Base-by-base conservation (phyloP, 2,888 invertebrate species). In the Monochamus alternatus region DNA sequence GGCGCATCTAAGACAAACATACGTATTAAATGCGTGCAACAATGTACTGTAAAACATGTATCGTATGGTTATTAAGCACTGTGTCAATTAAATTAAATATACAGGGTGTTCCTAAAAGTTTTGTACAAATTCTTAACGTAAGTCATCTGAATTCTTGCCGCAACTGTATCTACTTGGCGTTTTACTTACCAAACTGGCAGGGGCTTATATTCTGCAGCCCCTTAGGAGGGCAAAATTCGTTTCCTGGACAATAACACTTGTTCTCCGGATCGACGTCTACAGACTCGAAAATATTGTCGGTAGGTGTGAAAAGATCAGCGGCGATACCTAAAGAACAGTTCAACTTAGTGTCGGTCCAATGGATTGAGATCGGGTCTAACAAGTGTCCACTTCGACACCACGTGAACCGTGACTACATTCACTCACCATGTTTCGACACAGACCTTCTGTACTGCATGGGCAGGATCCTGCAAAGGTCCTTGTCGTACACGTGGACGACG, bases 171-270 rank as follows among this genome's bases (percentile, higher is more conserved):
- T 22, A 22, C 22, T 22, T 22, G 22, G 22, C 22, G 22, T 58
- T 65, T n/a, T 58, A 72, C 75, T 91, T 86, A 95, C 96, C 95
- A 85, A 93, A 96, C 88, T 96, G 96, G 83, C 96, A 97, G 0
- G 96, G 95, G 82, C 95, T 95, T 79, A 97, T 96, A 85, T 95
- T 95, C 88, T 96, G 96, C 43, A 97, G 88, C 0, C 97, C 97
- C 77, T 91, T 91, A 0, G 93, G 92, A 0, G 96, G 93, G 81
- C 95, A 95, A 73, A 90, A 91, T 43, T 91, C 90, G 75, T 93
- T 92, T 1, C 93, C 93, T 9, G 93, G 92, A 84, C 95, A 95
- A 86, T 92, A 95, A 83, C 97, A 97, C 81, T 93, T 92, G 88
- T 95, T 95, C 64, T 93, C 93, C 0, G 92, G 91, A 78, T 93